phyloP scores from a whole-genome alignment of 2,888 invertebrate species.

The Aphodius granarius region DNA sequence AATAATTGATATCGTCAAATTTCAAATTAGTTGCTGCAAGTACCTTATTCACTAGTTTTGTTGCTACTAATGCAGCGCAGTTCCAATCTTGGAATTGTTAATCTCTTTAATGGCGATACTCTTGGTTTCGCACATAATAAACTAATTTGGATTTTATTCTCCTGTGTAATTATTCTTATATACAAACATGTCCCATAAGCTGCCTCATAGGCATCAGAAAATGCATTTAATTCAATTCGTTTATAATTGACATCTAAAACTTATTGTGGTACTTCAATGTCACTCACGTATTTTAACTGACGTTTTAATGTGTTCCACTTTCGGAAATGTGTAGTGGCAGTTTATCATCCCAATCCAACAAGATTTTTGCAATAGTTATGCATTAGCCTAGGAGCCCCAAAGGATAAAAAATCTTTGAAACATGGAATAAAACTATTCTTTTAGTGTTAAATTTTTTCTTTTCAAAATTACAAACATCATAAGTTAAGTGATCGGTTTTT shows the following conservation, averaged over 20 bases:
- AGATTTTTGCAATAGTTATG: constrained; percentile 38
- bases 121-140: constrained; percentile 20
- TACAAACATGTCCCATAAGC: constrained; percentile 22
- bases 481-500: no score
- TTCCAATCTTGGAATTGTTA: constrained; percentile 14
- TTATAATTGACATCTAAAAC: not conserved
- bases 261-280: constrained; percentile 10
- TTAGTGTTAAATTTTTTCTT: not conserved
- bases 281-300: not conserved
- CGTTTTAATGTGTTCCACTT: constrained; percentile 6
- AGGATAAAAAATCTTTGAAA: constrained; percentile 21
- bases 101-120: constrained; percentile 16
- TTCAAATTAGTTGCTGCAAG: no score
- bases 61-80: no score
- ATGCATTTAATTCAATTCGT: constrained; percentile 10
- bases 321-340: not conserved
- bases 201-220: constrained; percentile 17
- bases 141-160: not conserved
- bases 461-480: not conserved
- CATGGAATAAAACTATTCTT: constrained; percentile 14
- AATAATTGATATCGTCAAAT: not conserved
- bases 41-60: constrained; percentile 12
- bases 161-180: not conserved
- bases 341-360: constrained; percentile 22
- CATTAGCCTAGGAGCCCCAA: constrained; percentile 18